Evolutionary conservation across 2,888 invertebrate genomes (phyloP), one percentile per base, ranked within the genome.

Genomic region (Conchocele bisecta): DNA sequence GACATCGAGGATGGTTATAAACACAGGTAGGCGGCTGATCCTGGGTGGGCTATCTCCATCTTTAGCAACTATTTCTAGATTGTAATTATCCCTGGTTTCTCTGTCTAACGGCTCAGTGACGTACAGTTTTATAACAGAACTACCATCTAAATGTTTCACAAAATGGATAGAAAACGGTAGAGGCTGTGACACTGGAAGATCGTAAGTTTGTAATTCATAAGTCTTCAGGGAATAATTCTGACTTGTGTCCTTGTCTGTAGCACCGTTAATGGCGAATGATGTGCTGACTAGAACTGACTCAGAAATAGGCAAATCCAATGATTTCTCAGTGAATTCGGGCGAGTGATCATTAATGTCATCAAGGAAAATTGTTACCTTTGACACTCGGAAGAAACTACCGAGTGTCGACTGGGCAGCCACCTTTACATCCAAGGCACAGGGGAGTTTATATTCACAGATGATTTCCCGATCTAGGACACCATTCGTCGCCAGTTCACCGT

Each of bases 311-410:
- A 81, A 35, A 31, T 61, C 69, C 24, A 83, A 56, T 3, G 61
- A 56, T 11, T 63, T 57, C 46, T 67, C 33, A 17, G 72, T 64
- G 61, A 87, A 87, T 22, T 58, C 71, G 7, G 87, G 87, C 9
- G 82, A 64, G 69, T 87, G 83, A 61, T 87, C 87, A 66, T 87
- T 87, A 15, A 82, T 60, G 58, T 87, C 87, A 42, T 83, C 67
- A 9, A 87, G 71, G 51, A 75, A 71, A 20, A 87, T 74, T 24
- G 75, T 71, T 29, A 85, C 78, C 51, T 81, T 77, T 59, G 86
- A 77, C 51, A 84, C 81, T 65, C 78, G 58, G 59, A 86, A 85
- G 50, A 83, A 83, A 39, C 75, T 80, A 7, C 75, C 80, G 13
- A 79, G 59, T 17, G 65, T 64, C 44, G 83, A 81, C 57, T 83